phyloP scores from a whole-genome alignment of 2,888 invertebrate species.

The Eumerus sabulonum region DNA sequence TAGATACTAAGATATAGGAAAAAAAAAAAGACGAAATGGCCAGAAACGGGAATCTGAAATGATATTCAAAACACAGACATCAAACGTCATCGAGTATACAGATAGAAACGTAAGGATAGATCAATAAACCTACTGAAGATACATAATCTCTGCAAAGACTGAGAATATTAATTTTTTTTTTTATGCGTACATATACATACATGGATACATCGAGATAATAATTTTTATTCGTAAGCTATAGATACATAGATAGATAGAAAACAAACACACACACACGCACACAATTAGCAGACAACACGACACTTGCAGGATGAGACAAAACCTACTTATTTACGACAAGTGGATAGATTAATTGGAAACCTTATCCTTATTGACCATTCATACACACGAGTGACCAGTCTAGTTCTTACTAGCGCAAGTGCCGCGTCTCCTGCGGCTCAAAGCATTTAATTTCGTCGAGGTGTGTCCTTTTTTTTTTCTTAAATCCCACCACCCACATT shows the following conservation, averaged over 20 bases:
- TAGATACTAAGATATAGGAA: conserved; percentile 44
- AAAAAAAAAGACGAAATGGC: conserved; percentile 33
- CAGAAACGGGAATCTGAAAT: conserved; percentile 43
- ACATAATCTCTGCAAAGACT: conserved; percentile 78
- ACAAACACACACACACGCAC: conserved; percentile 35
- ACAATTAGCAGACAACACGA: conserved; percentile 14
- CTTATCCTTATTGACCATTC: not conserved
- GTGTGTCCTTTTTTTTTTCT: not conserved
- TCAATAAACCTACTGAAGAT: conserved; percentile 34
- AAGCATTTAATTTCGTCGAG: conserved; percentile 19
- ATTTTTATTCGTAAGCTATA: conserved; percentile 34
- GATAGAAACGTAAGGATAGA: conserved; percentile 36
- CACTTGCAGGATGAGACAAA: conserved; percentile 11
- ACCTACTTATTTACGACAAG: not conserved
- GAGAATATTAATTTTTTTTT: conserved; percentile 72
- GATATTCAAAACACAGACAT: conserved; percentile 38
- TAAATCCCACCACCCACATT: conserved; percentile 46
- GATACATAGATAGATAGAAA: not conserved
- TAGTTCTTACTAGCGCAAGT: not conserved
- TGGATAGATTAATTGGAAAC: conserved; percentile 33
- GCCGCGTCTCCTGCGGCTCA: not conserved
- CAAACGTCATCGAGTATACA: conserved; percentile 37
- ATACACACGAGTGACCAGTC: conserved; percentile 28
- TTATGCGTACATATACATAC: conserved; percentile 27
- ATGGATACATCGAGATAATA: conserved; percentile 24